Evolutionary conservation across 2,888 invertebrate genomes (phyloP).

Genomic region (Ormyrus rosae): DNA sequence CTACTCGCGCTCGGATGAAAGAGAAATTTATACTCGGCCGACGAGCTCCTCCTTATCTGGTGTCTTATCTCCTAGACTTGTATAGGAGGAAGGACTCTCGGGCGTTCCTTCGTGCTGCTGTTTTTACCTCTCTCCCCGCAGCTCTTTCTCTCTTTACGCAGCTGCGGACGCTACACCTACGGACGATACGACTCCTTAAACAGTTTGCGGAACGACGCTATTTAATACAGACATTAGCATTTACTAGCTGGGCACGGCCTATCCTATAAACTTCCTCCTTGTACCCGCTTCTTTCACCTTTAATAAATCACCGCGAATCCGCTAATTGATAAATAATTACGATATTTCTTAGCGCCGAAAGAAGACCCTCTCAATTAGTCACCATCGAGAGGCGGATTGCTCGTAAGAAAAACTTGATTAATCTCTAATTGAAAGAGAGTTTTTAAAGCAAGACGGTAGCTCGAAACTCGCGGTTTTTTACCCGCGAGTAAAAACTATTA

Average conservation of each 20-base stretch:
- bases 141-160: neutral
- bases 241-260: neutral
- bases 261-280: neutral
- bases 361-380: neutral
- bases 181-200: neutral
- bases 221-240: slow-evolving; percentile 1
- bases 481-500: slow-evolving; percentile 21
- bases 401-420: slow-evolving; percentile 13
- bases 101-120: too few species aligned
- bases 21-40: slow-evolving; percentile 55
- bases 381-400: neutral
- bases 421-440: slow-evolving; percentile 21
- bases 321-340: too few species aligned
- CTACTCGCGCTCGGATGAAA: slow-evolving; percentile 43
- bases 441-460: slow-evolving; percentile 5
- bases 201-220: neutral
- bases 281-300: too few species aligned
- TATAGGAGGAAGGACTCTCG: too few species aligned
- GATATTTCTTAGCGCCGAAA: too few species aligned
- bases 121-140: neutral
- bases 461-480: slow-evolving; percentile 4
- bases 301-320: too few species aligned
- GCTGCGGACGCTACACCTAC: neutral
- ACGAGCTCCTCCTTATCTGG: slow-evolving; percentile 8
- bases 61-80: slow-evolving; percentile 23